phyloP scores from a whole-genome alignment of 2,113 vertebrate genomes.

The Poecile atricapillus region DNA sequence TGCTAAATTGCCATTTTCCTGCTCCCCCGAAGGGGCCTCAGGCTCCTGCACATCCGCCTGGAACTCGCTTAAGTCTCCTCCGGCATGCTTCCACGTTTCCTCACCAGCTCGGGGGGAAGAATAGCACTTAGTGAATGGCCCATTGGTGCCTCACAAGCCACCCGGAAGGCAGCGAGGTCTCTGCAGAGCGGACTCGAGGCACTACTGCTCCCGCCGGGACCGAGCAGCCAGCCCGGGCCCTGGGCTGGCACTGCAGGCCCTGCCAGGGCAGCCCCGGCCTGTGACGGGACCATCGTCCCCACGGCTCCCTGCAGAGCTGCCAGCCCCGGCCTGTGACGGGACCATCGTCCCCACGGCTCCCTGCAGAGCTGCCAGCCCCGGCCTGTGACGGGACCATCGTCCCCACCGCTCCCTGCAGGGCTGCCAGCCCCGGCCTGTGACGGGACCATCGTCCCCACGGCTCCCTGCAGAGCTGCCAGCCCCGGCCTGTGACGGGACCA shows the following conservation, averaged over 20 bases:
- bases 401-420: too few relatives aligned
- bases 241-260: accelerated
- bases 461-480: not conserved
- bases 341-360: too few relatives aligned
- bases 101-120: not conserved
- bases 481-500: accelerated
- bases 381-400: too few relatives aligned
- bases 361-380: too few relatives aligned
- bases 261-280: not conserved
- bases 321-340: too few relatives aligned
- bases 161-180: not conserved
- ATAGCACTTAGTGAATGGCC: not conserved
- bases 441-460: accelerated
- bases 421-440: accelerated
- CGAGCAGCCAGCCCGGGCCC: accelerated
- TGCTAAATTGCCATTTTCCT: not conserved
- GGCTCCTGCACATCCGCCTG: not conserved
- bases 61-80: not conserved
- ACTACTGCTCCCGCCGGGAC: accelerated
- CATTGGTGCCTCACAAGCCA: not conserved
- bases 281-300: accelerated
- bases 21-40: not conserved
- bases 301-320: too few relatives aligned
- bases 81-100: not conserved
- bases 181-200: accelerated